Evolutionary conservation across 2,888 invertebrate species (phyloP).

Genomic region (Brenthis hecate): DNA sequence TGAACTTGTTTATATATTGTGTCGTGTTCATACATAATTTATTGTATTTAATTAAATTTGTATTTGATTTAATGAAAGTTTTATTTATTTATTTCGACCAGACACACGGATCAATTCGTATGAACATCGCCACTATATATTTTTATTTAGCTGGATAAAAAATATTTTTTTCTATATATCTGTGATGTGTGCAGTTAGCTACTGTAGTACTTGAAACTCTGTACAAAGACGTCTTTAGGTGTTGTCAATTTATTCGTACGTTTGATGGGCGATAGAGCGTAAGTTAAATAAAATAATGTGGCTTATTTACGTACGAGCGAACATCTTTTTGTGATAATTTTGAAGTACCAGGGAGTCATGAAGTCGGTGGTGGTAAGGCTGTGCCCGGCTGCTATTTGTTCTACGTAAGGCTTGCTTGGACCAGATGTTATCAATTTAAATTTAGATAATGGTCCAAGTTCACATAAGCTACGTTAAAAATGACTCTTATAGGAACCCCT

Average conservation of each 20-base stretch:
- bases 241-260: slow-evolving; percentile 64
- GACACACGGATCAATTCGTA: not conserved
- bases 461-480: no score
- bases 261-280: slow-evolving; percentile 8
- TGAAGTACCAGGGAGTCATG: slow-evolving; percentile 47
- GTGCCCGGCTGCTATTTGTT: slow-evolving; percentile 1
- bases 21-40: not conserved
- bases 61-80: not conserved
- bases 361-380: slow-evolving; percentile 46
- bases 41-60: no score
- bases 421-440: not conserved
- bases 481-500: no score
- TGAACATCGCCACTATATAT: slow-evolving; percentile 9
- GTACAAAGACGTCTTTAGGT: slow-evolving; percentile 70
- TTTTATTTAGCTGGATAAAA: slow-evolving; percentile 52
- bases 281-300: slow-evolving; percentile 29
- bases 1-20: slow-evolving; percentile 69
- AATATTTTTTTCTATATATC: slow-evolving; percentile 74
- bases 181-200: slow-evolving; percentile 70
- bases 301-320: slow-evolving; percentile 53
- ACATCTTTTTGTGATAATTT: slow-evolving; percentile 30
- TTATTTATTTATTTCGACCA: not conserved
- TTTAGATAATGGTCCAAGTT: no score
- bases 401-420: not conserved
- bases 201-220: slow-evolving; percentile 61